Evolutionary conservation across 2,888 invertebrate genomes (phyloP).

Genomic region (Physocephala rufipes): DNA sequence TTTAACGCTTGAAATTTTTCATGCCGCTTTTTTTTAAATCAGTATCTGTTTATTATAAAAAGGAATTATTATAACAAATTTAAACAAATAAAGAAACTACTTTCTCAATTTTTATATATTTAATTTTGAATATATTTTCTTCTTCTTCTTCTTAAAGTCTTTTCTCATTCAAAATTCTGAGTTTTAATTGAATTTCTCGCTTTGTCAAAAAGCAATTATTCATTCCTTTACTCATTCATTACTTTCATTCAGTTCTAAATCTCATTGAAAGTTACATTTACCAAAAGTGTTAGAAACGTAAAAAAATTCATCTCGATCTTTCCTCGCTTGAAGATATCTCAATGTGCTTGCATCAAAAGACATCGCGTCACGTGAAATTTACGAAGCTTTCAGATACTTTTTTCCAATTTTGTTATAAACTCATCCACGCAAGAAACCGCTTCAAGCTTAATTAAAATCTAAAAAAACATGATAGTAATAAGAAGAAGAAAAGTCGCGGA

Average conservation of each 20-base stretch:
- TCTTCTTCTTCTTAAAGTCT: too few relatives aligned
- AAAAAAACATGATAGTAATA: neutral
- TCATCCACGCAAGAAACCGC: neutral
- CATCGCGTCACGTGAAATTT: neutral
- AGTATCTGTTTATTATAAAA: too few relatives aligned
- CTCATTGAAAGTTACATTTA: too few relatives aligned
- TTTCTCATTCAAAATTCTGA: too few relatives aligned
- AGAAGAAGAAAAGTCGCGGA: constrained; percentile 1
- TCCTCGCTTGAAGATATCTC: constrained; percentile 8
- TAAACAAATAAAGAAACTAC: too few relatives aligned
- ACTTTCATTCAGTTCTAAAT: too few relatives aligned
- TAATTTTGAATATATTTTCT: neutral
- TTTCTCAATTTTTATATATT: too few relatives aligned
- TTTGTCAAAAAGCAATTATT: too few relatives aligned
- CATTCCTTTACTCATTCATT: neutral
- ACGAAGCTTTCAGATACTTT: constrained; percentile 5
- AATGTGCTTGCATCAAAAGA: neutral
- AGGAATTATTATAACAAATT: too few relatives aligned
- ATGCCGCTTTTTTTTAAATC: too few relatives aligned
- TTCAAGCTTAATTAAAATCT: neutral
- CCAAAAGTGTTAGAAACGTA: constrained; percentile 54
- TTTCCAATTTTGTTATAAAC: neutral
- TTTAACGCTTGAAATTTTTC: too few relatives aligned
- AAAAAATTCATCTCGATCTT: constrained; percentile 43
- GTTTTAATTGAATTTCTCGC: too few relatives aligned